Conservation (phyloP, 2,797 vertebrate species). For the Girardinus metallicus region DNA sequence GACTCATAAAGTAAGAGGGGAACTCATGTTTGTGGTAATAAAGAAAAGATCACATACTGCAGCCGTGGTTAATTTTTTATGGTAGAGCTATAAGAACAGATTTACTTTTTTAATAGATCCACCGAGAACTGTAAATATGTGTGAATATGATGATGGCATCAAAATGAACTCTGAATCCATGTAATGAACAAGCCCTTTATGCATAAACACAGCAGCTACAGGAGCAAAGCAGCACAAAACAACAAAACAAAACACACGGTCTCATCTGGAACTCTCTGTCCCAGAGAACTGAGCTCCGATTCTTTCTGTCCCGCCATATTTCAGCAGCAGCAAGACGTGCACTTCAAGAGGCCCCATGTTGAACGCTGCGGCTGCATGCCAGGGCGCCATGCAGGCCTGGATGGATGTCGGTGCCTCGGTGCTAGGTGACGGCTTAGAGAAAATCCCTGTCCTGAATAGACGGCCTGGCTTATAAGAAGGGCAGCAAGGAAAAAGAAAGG, state of each 20-base stretch:
- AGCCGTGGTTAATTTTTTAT: not conserved
- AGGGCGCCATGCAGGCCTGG: constrained; percentile 55
- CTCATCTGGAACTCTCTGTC: constrained; percentile 47
- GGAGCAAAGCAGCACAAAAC: constrained; percentile 12
- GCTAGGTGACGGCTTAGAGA: constrained; percentile 71
- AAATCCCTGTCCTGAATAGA: constrained; percentile 74
- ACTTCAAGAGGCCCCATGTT: constrained; percentile 46
- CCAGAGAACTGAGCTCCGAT: constrained; percentile 35
- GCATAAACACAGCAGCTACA: constrained; percentile 9
- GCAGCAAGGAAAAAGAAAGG: constrained; percentile 39
- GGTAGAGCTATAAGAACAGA: not conserved
- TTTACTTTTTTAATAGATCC: constrained; percentile 9
- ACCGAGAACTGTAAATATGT: constrained; percentile 1
- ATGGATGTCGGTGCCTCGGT: constrained; percentile 46
- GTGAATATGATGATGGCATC: not conserved
- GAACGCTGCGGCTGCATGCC: constrained; percentile 53
- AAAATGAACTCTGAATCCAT: constrained; percentile 10
- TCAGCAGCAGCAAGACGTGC: constrained; percentile 60
- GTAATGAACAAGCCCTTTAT: constrained; percentile 1
- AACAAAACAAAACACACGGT: constrained; percentile 28
- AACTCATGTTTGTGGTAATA: not conserved
- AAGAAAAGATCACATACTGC: not conserved
- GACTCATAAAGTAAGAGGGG: not conserved
- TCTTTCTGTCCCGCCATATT: constrained; percentile 33
- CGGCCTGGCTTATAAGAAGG: constrained; percentile 59